Evolutionary conservation across 1,140 invertebrate species (phyloP).

Genomic region (silkworm (Bombyx mori)): ASM3026992v2 NC_085134.1:3624501-3625000

Average conservation of each 20-base stretch:
- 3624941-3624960: too few relatives aligned
- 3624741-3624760: neutral
- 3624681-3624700: neutral
- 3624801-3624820: too few relatives aligned
- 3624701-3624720: neutral
- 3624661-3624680: neutral
- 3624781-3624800: neutral
- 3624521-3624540: constrained; percentile 64
- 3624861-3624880: too few relatives aligned
- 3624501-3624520: constrained; percentile 68
- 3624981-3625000: too few relatives aligned
- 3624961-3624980: too few relatives aligned
- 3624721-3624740: neutral
- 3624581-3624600: constrained; percentile 61
- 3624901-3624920: too few relatives aligned
- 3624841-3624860: too few relatives aligned
- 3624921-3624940: too few relatives aligned
- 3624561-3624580: constrained; percentile 63
- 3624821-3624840: too few relatives aligned
- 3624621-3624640: constrained; percentile 5
- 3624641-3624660: constrained; percentile 1
- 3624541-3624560: constrained; percentile 67
- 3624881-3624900: too few relatives aligned
- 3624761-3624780: neutral
- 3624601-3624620: constrained; percentile 15